Conservation (phyloP, 2,888 invertebrate species). For the Plutella xylostella region DNA sequence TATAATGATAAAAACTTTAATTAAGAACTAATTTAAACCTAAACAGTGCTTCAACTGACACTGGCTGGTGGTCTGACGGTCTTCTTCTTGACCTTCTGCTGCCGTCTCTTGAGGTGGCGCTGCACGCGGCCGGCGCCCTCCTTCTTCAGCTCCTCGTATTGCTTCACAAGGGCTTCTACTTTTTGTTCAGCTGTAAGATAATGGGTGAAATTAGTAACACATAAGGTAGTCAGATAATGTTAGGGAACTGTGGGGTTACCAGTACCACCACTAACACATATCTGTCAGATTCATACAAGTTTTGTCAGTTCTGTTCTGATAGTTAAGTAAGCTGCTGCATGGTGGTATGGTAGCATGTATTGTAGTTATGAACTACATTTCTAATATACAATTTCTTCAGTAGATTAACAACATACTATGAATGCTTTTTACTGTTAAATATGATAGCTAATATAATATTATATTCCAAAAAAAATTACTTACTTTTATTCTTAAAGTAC, state of each 20-base stretch:
- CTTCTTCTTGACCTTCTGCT: slow-evolving; percentile 77
- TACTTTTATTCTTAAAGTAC: slow-evolving; percentile 69
- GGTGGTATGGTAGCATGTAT: too few species aligned
- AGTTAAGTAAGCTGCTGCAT: too few species aligned
- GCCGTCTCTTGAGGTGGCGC: slow-evolving; percentile 83
- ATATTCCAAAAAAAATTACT: too few species aligned
- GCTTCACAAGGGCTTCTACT: slow-evolving; percentile 78
- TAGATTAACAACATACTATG: too few species aligned
- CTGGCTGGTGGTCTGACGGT: slow-evolving; percentile 45
- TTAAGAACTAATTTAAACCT: neutral
- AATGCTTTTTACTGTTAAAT: too few species aligned
- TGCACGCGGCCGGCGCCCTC: slow-evolving; percentile 79
- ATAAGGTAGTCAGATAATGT: neutral
- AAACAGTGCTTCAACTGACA: slow-evolving; percentile 23
- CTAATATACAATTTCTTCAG: too few species aligned
- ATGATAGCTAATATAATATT: too few species aligned
- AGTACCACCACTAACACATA: too few species aligned
- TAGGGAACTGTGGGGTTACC: neutral
- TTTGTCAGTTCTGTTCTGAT: too few species aligned
- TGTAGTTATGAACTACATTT: too few species aligned
- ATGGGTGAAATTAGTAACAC: slow-evolving; percentile 1
- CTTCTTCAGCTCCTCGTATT: slow-evolving; percentile 83
- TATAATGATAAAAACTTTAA: too few species aligned
- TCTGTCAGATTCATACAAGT: too few species aligned
- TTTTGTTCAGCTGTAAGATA: slow-evolving; percentile 76